Percentiles rank a stretch among this genome's conserved stretches.
Conservation (phyloP, 1,140 invertebrate genomes). For the Rhopalosiphum maidis region DNA sequence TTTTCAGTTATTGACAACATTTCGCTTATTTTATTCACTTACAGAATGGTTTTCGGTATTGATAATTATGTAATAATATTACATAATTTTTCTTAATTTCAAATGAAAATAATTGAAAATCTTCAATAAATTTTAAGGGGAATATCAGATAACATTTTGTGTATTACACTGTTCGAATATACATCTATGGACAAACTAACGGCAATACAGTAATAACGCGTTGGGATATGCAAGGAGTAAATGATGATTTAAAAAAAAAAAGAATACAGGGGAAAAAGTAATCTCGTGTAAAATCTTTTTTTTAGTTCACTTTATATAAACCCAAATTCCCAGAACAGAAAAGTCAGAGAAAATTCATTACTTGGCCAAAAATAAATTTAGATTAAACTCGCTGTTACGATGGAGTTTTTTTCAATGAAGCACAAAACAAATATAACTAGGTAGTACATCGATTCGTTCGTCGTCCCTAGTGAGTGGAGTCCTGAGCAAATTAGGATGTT, state of each 20-base stretch:
- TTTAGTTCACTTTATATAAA: slow-evolving; percentile 20
- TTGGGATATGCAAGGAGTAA: neutral
- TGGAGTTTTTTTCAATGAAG: neutral
- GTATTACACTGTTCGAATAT: neutral
- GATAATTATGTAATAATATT: neutral
- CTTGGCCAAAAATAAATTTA: slow-evolving; percentile 24
- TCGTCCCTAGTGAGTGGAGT: neutral
- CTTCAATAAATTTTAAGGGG: neutral
- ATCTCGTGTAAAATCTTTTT: slow-evolving; percentile 36
- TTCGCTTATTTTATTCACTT: neutral
- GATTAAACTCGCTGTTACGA: neutral
- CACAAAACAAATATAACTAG: neutral
- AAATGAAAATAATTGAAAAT: neutral
- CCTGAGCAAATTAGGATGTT: neutral
- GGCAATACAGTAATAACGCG: neutral
- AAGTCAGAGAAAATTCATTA: slow-evolving; percentile 37
- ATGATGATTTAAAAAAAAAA: neutral
- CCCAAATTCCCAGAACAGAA: slow-evolving; percentile 30
- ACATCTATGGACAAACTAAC: neutral
- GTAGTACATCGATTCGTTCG: neutral
- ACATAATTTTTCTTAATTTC: neutral
- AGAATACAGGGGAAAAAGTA: neutral
- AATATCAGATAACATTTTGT: neutral
- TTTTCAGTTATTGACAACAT: neutral
- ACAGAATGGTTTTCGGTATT: neutral